Evolutionary conservation across 2,113 vertebrate genomes (phyloP), one percentile per base, ranked within the genome.

Genomic region (Hippolais icterina): DNA sequence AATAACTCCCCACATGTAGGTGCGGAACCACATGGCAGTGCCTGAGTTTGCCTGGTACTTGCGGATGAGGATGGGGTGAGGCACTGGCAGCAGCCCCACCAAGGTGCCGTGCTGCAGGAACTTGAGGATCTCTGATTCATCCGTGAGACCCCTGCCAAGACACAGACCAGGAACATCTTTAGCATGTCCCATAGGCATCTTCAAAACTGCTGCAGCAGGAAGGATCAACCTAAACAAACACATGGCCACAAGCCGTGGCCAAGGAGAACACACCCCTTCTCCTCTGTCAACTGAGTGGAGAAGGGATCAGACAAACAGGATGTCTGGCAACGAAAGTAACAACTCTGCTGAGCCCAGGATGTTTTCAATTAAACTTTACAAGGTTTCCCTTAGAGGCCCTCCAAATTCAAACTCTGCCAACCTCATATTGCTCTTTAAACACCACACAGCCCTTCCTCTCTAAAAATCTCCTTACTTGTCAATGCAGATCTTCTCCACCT

Each of bases 401-500:
- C 50, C 75, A 44, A 33, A 78, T 44, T 52, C 56, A 68, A 39
- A 20, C 41, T 52, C 47, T 72, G 15, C 44, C 49, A 79, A 3
- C 8, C 10, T 85, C 82, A 65, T 31, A 61, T 53, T 37, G 39
- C 47, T 37, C 46, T 37, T 31, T 23, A 47, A 25, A 82, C 46
- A 47, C 6, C 25, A 50, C 54, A 69, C 20, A 69, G 20, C 7
- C 37, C 52, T 35, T 68, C 22, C 59, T 37, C 64, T 37, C 27
- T 31, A 63, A 11, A 63, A 78, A 54, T 13, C 15, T 35, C 56
- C 98, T 88, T 97, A 99, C 99, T 99, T 99, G 98, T 99, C 99
- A 12, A 99, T 99, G 97, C 99, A 99, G 97, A 99, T 99, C 98
- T 99, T 99, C 97, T 99, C 99, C 97, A 99, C 99, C 95, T 99